These are phyloP conservation scores for Centruroides vittatus DNA, from an alignment of 1,140 invertebrate genomes.

Conservation along the genomic window DNA sequence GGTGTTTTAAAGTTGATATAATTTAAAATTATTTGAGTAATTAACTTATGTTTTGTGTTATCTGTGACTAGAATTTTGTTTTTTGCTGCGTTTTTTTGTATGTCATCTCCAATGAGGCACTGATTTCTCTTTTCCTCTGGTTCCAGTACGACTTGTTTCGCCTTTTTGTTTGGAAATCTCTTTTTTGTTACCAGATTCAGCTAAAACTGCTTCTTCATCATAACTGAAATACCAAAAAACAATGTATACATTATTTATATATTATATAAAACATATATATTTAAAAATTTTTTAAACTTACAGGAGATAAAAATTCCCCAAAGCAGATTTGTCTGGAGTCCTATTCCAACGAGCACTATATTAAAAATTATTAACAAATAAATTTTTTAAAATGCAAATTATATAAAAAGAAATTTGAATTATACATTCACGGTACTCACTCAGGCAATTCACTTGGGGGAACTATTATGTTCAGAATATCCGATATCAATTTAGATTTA, in stretches of 20 bases:
- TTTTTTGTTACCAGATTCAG: constrained; percentile 6
- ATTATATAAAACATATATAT: no score
- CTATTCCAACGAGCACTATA: constrained; percentile 78
- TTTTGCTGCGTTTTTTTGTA: not conserved
- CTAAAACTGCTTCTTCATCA: constrained; percentile 49
- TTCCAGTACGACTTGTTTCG: constrained; percentile 2
- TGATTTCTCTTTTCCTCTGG: constrained; percentile 8
- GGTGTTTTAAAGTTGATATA: no score
- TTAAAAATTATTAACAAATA: not conserved
- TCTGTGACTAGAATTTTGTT: no score
- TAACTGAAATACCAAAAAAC: constrained; percentile 24
- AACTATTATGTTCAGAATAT: constrained; percentile 80
- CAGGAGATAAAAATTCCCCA: constrained; percentile 78
- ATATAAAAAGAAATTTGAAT: not conserved
- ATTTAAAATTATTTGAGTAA: no score
- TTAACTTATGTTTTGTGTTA: no score
- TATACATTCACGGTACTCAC: constrained; percentile 32
- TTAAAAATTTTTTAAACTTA: constrained; percentile 36
- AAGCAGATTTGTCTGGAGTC: constrained; percentile 54
- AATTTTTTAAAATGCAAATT: not conserved
- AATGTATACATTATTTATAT: not conserved
- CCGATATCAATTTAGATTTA: constrained; percentile 91
- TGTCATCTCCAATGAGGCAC: constrained; percentile 8
- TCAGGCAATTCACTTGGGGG: constrained; percentile 80
- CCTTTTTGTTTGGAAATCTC: constrained; percentile 8